phyloP scores from a whole-genome alignment of 2,888 invertebrate genomes.

The Netelia melanura region DNA sequence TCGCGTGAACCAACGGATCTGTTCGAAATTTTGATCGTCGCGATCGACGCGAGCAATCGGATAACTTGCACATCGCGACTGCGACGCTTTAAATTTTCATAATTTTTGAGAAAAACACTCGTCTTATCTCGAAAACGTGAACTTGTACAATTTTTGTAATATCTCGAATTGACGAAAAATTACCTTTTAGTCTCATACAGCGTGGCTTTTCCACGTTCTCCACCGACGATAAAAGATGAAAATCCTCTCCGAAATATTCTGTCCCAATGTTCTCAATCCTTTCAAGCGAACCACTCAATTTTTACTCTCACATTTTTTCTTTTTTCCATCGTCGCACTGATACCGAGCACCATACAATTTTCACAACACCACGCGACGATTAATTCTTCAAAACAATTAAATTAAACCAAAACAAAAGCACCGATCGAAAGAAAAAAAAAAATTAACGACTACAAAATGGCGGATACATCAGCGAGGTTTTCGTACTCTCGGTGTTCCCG shows the following conservation, averaged over 20 bases:
- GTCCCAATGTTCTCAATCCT: constrained; percentile 1
- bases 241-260: neutral
- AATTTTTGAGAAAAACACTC: neutral
- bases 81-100: neutral
- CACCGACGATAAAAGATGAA: constrained; percentile 6
- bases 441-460: constrained; percentile 1
- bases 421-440: constrained; percentile 6
- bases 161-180: neutral
- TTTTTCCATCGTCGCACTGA: neutral
- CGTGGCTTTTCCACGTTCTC: constrained; percentile 9
- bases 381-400: neutral
- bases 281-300: neutral
- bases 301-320: neutral
- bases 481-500: neutral
- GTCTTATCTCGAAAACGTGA: neutral
- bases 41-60: too few species aligned
- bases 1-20: neutral
- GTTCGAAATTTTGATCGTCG: neutral
- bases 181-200: constrained; percentile 49
- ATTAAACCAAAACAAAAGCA: neutral
- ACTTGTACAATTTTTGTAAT: neutral
- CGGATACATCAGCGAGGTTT: constrained; percentile 27
- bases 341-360: neutral
- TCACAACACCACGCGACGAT: constrained; percentile 8
- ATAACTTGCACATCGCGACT: too few species aligned